Evolutionary conservation across 2,888 invertebrate genomes (phyloP), one percentile per base, ranked within the genome.

Genomic region (Campoletis raptor): DNA sequence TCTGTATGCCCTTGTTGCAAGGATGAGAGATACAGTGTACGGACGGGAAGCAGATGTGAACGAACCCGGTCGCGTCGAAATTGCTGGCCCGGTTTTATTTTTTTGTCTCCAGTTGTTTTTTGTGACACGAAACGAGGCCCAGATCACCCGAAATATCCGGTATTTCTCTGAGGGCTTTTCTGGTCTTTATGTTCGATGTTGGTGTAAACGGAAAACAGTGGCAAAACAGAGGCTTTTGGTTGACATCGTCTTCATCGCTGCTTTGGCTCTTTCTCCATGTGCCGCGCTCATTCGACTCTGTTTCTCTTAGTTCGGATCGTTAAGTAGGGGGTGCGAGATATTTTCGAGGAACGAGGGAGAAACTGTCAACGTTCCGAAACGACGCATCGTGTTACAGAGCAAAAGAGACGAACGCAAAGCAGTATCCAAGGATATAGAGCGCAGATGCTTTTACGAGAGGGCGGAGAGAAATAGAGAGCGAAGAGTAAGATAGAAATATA

Each of bases 371-470:
- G 82, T 81, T 21, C 66, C 77, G 67, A 57, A 57, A 78, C 37
- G 52, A 67, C 82, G 82, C 76, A 37, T 86, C 86, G 80, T 74
- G 66, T 86, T 85, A 81, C 85, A 66, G 83, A 83, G 82, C 61
- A 72, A 67, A 72, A 69, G 79, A 66, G 74, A 82, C 42, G 70
- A 61, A 78, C 57, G 45, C 24, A 30, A 2, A 78, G 4, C 37
- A 52, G 64, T 70, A 83, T 72, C 37, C 45, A 76, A 64, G 69
- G 85, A 89, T 79, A 89, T 79, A 89, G 52, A 88, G 87, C 81
- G 83, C 89, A 89, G 88, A 88, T 87, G 88, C 84, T 86, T 84
- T 85, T 80, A 81, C 81, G 80, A 81, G 78, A 84, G 73, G 37
- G 66, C 57, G 54, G n/a, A 54, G 21, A 52, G 36, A n/a, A 18